Evolutionary conservation across 1,140 invertebrate species (phyloP), one percentile per base, ranked within the genome.

Genomic region (Heliconius nattereri): DNA sequence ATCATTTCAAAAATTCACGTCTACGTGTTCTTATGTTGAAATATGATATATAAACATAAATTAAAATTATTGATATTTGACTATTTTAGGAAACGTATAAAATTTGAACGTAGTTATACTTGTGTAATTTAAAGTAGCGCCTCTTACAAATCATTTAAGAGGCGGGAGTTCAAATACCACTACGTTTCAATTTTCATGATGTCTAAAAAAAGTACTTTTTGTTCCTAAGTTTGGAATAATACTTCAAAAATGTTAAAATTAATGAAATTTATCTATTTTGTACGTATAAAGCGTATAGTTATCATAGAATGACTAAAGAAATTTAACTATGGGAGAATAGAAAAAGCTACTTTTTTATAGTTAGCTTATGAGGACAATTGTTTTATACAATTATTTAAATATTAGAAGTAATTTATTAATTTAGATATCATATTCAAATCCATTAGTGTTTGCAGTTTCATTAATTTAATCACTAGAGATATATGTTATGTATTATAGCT

Each of bases 381-480:
- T 52, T 77, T 45, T 71, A 72, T 77, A 77, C 76, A 77, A 77
- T 37, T 77, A 77, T 13, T 13, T n/a, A 60, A 23, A 78, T 75
- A 77, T 71, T 72, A 81, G 54, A 57, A 57, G 49, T 60, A 75
- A 29, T 73, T 45, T 11, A 83, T 78, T 75, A 78, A 78, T 82
- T 80, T 80, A 82, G 54, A 71, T 86, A 81, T 75, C 81, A 80
- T 83, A 73, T 83, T 86, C 85, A 86, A 86, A 86, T 86, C 85
- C 85, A 80, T 86, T 79, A 86, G 85, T 86, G 85, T 86, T 82
- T 86, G 85, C 85, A 86, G 83, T 86, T 75, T 81, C 75, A 74
- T 81, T 81, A 78, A 78, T 81, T 81, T 78, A 81, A 81, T 81
- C 74, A 49, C 49, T 45, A 78, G 60, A 78, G 60, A 66, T 66